Percentiles rank a stretch among this genome's conserved stretches.
These are phyloP conservation scores for Macrostomum lignano DNA, from an alignment of 1,140 invertebrate species.

Conservation along the genomic window DNA sequence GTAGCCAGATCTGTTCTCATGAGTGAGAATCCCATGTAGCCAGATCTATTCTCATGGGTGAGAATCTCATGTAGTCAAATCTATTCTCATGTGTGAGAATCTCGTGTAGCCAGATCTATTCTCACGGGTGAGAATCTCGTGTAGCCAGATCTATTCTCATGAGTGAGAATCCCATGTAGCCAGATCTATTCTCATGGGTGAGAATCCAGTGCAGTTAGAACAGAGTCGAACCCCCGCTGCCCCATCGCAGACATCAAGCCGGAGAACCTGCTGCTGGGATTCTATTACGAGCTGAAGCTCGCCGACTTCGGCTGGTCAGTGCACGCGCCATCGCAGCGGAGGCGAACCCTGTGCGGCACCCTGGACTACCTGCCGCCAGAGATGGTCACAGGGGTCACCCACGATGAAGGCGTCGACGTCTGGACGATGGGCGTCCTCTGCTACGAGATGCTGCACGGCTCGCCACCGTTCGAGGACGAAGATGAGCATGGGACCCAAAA, in stretches of 20 bases:
- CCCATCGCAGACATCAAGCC: conserved; percentile 61
- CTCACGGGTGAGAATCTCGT: no score
- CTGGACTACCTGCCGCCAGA: conserved; percentile 81
- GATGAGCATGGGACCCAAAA: conserved; percentile 47
- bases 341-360: conserved; percentile 70
- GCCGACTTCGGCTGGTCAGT: conserved; percentile 92
- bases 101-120: no score
- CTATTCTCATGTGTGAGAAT: no score
- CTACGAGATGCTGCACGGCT: conserved; percentile 59
- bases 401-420: conserved; percentile 65
- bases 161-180: no score
- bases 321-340: conserved; percentile 45
- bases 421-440: conserved; percentile 72
- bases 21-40: no score
- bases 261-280: conserved; percentile 60
- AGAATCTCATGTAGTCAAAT: no score
- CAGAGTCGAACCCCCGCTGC: no score
- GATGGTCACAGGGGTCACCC: conserved; percentile 60
- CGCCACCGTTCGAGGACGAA: conserved; percentile 60
- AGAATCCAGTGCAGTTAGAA: no score
- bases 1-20: no score
- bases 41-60: no score
- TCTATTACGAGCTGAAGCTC: conserved; percentile 60
- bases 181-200: no score
- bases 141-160: no score